Percentiles rank a stretch among this genome's conserved stretches.
These are phyloP conservation scores for Patiria pectinifera DNA, from an alignment of 53 echinoderm and acorn worm species.

Conservation along the genomic window DNA sequence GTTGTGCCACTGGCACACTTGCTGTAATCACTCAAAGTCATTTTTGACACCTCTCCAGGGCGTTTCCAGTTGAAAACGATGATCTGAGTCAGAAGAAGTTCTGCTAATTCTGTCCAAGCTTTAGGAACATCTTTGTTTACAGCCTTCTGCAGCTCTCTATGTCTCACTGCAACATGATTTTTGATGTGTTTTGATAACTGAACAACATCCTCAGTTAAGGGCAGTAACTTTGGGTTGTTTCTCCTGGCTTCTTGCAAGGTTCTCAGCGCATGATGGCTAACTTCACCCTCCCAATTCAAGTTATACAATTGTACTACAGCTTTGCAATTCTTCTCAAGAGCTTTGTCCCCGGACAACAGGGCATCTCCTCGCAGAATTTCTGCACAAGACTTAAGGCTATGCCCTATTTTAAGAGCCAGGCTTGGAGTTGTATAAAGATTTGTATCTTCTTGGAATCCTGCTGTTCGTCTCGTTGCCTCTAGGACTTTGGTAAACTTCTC, in stretches of 20 bases:
- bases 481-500: too few relatives aligned
- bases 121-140: constrained; percentile 8
- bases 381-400: constrained; percentile 70
- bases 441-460: too few relatives aligned
- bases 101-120: constrained; percentile 74
- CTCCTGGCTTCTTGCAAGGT: constrained; percentile 62
- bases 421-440: too few relatives aligned
- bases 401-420: constrained; percentile 74
- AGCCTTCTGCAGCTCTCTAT: constrained; percentile 50
- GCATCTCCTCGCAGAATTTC: constrained; percentile 73
- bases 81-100: constrained; percentile 63
- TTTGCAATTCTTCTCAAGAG: constrained; percentile 55
- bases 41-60: constrained; percentile 65
- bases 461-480: too few relatives aligned
- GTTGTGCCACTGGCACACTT: constrained; percentile 66
- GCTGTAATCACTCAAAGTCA: constrained; percentile 64
- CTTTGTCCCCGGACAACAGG: constrained; percentile 63
- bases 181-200: constrained; percentile 70
- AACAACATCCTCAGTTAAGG: constrained; percentile 70
- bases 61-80: constrained; percentile 47
- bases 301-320: constrained; percentile 56
- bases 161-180: constrained; percentile 34
- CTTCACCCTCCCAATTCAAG: constrained; percentile 72
- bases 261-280: constrained; percentile 75
- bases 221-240: constrained; percentile 72